Conservation (phyloP, 2,888 invertebrate species). For the Criorhina ranunculi region DNA sequence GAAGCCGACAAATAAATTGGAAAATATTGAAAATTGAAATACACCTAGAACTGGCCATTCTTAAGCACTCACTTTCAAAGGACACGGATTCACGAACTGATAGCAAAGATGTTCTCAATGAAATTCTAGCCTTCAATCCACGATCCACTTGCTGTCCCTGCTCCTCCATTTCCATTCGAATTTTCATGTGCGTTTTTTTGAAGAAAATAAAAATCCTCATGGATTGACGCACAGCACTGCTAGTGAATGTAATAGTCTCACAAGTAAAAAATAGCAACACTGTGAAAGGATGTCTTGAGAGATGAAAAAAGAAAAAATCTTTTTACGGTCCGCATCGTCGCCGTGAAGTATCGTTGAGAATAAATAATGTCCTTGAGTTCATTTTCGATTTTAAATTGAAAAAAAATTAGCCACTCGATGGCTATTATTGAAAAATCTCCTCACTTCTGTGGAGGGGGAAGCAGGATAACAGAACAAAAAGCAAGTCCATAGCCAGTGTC, state of each 20-base stretch:
- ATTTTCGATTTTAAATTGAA: not conserved
- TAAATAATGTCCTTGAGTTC: constrained; percentile 25
- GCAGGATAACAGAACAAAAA: not conserved
- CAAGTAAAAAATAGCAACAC: not conserved
- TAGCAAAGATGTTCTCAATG: not conserved
- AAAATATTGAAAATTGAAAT: constrained; percentile 19
- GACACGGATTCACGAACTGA: not conserved
- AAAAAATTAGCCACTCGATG: not conserved
- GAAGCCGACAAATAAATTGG: not conserved
- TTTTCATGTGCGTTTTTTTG: not conserved
- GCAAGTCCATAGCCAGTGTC: not conserved
- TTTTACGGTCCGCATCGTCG: not conserved
- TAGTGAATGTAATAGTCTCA: constrained; percentile 1
- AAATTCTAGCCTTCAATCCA: not conserved
- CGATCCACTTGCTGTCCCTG: not conserved
- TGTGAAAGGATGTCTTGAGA: not conserved
- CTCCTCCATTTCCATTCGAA: constrained; percentile 3
- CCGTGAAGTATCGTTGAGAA: constrained; percentile 10
- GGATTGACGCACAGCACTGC: constrained; percentile 17
- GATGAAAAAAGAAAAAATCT: not conserved
- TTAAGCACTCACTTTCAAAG: not conserved
- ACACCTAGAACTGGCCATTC: constrained; percentile 9
- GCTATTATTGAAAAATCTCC: constrained; percentile 1
- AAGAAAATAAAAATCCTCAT: not conserved
- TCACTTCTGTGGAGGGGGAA: not conserved